Conservation (phyloP, 2,888 invertebrate genomes). For the Plebejus argus region DNA sequence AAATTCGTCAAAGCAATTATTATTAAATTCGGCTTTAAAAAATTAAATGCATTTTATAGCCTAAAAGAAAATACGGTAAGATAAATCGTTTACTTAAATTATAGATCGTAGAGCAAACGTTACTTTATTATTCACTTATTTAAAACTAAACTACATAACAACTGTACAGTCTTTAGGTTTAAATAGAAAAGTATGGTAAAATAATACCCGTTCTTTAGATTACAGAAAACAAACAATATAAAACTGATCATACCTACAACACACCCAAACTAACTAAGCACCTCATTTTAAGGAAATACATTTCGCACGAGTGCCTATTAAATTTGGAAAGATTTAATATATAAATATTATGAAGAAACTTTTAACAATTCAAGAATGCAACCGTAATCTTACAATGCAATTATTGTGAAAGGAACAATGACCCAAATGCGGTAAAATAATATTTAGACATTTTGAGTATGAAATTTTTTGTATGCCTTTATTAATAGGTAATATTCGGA, state of each 20-base stretch:
- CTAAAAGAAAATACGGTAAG: conserved; percentile 21
- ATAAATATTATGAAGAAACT: neutral
- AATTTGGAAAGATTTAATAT: too few species aligned
- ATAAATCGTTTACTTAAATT: conserved; percentile 11
- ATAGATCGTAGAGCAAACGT: neutral
- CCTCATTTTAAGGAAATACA: neutral
- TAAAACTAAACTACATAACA: conserved; percentile 63
- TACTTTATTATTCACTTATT: conserved; percentile 36
- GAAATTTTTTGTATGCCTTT: neutral
- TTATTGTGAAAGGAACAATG: neutral
- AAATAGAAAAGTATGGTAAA: conserved; percentile 38
- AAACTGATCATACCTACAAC: neutral
- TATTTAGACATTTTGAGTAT: neutral
- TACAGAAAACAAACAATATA: conserved; percentile 43
- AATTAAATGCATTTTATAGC: neutral
- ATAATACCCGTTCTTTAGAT: conserved; percentile 52
- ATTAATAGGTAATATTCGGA: neutral
- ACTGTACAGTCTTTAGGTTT: conserved; percentile 54
- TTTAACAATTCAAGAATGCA: neutral
- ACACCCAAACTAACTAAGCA: neutral
- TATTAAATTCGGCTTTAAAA: neutral
- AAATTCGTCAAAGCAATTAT: neutral
- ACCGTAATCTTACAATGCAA: neutral
- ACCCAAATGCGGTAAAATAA: neutral
- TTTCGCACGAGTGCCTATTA: too few species aligned